Percentiles rank a stretch among this genome's conserved stretches.
Conservation (phyloP, 2,888 invertebrate species). For the Ferrisia virgata region DNA sequence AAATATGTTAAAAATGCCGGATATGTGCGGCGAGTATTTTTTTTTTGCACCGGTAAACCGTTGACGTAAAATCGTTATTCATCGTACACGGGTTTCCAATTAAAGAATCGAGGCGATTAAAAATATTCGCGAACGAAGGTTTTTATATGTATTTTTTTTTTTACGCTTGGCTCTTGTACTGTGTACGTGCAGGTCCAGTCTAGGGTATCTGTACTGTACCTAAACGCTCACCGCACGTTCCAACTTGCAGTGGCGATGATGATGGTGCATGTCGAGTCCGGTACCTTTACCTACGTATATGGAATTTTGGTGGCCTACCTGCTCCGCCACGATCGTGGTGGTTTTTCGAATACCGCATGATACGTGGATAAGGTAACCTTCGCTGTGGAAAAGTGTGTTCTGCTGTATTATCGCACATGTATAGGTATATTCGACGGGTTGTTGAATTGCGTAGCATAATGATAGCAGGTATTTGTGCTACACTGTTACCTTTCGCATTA, state of each 20-base stretch:
- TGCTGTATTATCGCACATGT: too few species aligned
- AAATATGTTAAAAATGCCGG: slow-evolving; percentile 24
- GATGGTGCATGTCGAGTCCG: not conserved
- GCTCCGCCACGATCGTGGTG: not conserved
- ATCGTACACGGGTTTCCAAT: slow-evolving; percentile 16
- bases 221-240: too few species aligned
- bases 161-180: not conserved
- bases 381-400: not conserved
- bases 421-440: too few species aligned
- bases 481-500: too few species aligned
- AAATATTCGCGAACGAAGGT: not conserved
- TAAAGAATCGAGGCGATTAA: slow-evolving; percentile 27
- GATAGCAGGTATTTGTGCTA: too few species aligned
- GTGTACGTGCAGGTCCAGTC: too few species aligned
- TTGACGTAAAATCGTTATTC: slow-evolving; percentile 15
- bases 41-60: not conserved
- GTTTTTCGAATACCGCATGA: not conserved
- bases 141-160: not conserved
- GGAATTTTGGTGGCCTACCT: not conserved
- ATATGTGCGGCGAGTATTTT: not conserved
- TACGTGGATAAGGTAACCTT: not conserved
- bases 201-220: too few species aligned
- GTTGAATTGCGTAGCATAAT: too few species aligned
- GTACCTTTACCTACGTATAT: not conserved
- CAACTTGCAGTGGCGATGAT: not conserved